phyloP scores from a whole-genome alignment of 1,140 invertebrate species.

The Oryzaephilus surinamensis region DNA sequence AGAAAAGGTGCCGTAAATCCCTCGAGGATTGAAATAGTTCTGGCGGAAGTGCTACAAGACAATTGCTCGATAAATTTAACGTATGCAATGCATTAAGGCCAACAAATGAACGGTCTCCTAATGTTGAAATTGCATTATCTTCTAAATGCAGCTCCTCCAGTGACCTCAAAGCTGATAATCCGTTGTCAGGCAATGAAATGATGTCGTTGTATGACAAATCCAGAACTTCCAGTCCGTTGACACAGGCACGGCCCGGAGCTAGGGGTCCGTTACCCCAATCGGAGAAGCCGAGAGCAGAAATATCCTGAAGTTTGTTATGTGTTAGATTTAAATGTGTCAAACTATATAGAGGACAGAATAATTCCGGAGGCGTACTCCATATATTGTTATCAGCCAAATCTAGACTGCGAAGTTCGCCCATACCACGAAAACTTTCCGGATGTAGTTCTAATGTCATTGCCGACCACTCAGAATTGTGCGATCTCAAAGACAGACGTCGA shows the following conservation, averaged over 20 bases:
- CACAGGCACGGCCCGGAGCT: constrained; percentile 46
- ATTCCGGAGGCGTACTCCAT: constrained; percentile 58
- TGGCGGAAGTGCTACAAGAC: constrained; percentile 59
- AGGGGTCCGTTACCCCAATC: constrained; percentile 43
- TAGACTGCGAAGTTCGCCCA: constrained; percentile 55
- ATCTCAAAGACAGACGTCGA: constrained; percentile 55
- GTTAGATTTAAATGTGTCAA: constrained; percentile 63
- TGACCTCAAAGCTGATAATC: constrained; percentile 55
- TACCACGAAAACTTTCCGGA: constrained; percentile 54
- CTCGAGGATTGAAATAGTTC: constrained; percentile 59
- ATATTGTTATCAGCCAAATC: constrained; percentile 73
- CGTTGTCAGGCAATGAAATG: constrained; percentile 52
- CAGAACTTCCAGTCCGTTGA: constrained; percentile 52
- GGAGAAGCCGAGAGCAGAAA: constrained; percentile 59
- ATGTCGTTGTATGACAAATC: constrained; percentile 69
- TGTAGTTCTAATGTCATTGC: constrained; percentile 65
- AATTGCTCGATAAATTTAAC: constrained; percentile 69
- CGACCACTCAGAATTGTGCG: constrained; percentile 71
- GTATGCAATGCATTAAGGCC: constrained; percentile 54
- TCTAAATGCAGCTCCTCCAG: constrained; percentile 55
- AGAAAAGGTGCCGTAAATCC: constrained; percentile 57
- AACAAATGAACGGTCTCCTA: constrained; percentile 59
- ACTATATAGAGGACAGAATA: constrained; percentile 63
- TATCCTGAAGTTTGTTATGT: constrained; percentile 66
- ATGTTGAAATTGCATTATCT: constrained; percentile 59